Evolutionary conservation across 2,113 vertebrate genomes (phyloP), one percentile per base, ranked within the genome.

Genomic region (Tichodroma muraria): DNA sequence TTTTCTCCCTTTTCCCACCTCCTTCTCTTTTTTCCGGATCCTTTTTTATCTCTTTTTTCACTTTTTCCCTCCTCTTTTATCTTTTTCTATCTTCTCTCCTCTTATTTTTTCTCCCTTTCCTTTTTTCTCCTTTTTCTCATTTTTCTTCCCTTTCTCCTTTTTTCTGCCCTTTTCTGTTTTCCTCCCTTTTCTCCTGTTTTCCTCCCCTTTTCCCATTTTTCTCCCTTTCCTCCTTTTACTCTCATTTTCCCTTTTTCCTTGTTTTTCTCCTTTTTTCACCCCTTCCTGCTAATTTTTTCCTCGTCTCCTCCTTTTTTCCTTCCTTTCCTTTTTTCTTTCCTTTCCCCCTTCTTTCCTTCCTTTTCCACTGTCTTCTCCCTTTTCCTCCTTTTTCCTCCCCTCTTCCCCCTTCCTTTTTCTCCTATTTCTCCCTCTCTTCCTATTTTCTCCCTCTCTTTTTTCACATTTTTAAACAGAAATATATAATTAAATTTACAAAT

Each of bases 401-500:
- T 49, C 13, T 20, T 22, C 21, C 16, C 12, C 16, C 8, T 19
- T 45, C 13, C 4, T 25, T 66, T 57, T 35, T 6, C 38, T 42
- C 45, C 53, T 33, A 31, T 19, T 47, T 14, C 33, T 38, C 15
- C 31, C 14, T 50, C 28, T 6, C 24, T 45, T 80, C 33, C n/a
- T 65, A 18, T 31, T 19, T 79, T 38, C 24, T 9, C 28, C 18
- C 7, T 28, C 5, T 27, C 35, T 24, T 88, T 68, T 68, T 52
- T 8, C 45, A n/a, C 85, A 38, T 52, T 97, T 97, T 98, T 97
- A 98, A 99, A 99, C 98, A 99, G 97, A 98, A 98, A 98, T 98
- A 98, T 98, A 98, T 98, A 97, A 98, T 98, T 98, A 98, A 95
- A 97, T 98, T 98, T 98, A 99, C 98, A 99, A 98, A 98, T 96